Conservation (phyloP, 2,888 invertebrate species). For the Lasioglossum calceatum region DNA sequence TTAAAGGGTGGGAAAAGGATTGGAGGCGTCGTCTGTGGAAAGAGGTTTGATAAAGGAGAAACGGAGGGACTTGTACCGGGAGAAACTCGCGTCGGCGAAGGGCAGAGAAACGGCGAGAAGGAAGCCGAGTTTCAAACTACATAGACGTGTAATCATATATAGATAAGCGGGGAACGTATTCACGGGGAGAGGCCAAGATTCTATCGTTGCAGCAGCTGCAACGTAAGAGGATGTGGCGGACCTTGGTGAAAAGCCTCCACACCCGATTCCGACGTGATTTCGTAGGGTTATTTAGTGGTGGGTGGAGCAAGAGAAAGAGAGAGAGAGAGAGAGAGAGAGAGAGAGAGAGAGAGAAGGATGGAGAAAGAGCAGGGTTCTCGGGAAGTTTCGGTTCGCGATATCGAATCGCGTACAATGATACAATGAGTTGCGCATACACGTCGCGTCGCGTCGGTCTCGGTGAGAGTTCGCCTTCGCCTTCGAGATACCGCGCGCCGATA, state of each 20-base stretch:
- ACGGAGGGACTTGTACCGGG: conserved; percentile 17
- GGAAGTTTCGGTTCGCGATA: conserved; percentile 43
- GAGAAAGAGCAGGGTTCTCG: conserved; percentile 7
- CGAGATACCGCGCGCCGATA: conserved; percentile 15
- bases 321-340: not conserved
- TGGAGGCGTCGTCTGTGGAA: conserved; percentile 27
- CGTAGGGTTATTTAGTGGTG: conserved; percentile 52
- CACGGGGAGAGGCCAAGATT: conserved; percentile 58
- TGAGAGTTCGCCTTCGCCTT: conserved; percentile 13
- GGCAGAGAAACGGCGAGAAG: conserved; percentile 34
- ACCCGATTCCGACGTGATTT: conserved; percentile 50
- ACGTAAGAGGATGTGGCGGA: conserved; percentile 61
- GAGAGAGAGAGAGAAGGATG: not conserved
- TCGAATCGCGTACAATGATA: conserved; percentile 52
- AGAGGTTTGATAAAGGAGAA: conserved; percentile 28
- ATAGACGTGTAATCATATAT: conserved; percentile 64
- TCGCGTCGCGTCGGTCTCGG: not conserved
- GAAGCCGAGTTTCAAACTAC: conserved; percentile 60
- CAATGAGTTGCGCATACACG: conserved; percentile 33
- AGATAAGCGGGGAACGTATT: conserved; percentile 62
- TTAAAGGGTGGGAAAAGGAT: not conserved
- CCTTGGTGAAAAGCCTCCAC: conserved; percentile 55
- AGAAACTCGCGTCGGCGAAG: conserved; percentile 11
- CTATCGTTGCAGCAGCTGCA: conserved; percentile 66
- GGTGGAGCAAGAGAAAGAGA: not conserved